phyloP scores from a whole-genome alignment of 2,797 vertebrate genomes.

The Calcarius lapponicus region DNA sequence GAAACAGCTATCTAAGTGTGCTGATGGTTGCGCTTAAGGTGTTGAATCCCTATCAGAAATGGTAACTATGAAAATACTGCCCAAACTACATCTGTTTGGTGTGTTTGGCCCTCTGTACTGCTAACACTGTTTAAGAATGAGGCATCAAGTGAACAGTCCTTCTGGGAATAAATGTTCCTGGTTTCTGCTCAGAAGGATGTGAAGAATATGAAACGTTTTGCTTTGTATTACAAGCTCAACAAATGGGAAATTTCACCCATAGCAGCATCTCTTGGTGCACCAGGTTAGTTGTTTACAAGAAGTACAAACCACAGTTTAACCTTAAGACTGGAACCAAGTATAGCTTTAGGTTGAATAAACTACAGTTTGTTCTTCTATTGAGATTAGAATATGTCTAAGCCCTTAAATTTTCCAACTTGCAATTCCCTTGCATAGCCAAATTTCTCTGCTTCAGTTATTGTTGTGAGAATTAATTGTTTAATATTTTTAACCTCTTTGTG shows the following conservation, averaged over 20 bases:
- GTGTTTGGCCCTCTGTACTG: not conserved
- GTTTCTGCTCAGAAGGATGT: not conserved
- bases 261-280: not conserved
- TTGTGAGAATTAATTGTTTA: not conserved
- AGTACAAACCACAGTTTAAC: not conserved
- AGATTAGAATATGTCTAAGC: not conserved
- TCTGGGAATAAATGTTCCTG: not conserved
- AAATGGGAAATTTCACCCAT: not conserved
- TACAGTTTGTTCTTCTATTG: not conserved
- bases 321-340: not conserved
- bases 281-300: not conserved
- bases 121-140: not conserved
- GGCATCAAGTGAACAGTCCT: not conserved
- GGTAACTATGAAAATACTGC: not conserved
- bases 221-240: not conserved
- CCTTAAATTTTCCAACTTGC: not conserved
- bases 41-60: not conserved
- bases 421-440: not conserved
- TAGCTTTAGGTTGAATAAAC: not conserved
- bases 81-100: not conserved
- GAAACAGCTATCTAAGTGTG: not conserved
- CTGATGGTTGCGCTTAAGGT: not conserved
- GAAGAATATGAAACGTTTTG: not conserved
- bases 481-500: not conserved
- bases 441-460: not conserved